Evolutionary conservation across 2,113 vertebrate genomes (phyloP).

Genomic region (Tonatia bakeri): DNA sequence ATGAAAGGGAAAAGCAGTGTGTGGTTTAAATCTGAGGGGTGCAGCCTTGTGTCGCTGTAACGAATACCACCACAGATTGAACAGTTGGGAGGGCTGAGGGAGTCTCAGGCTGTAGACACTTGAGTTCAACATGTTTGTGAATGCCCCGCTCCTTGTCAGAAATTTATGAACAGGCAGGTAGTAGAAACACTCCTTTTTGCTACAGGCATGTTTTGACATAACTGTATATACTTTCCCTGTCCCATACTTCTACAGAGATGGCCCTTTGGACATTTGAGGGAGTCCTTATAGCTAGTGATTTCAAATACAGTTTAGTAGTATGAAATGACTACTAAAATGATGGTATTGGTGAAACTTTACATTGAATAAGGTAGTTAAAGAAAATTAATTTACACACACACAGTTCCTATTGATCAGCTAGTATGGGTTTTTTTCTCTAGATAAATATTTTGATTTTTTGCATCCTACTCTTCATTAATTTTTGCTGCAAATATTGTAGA

Average conservation of each 20-base stretch:
- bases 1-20: slow-evolving; percentile 75
- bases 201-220: not conserved
- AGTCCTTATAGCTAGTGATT: not conserved
- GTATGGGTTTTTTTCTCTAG: not conserved
- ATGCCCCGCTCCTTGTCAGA: slow-evolving; percentile 9
- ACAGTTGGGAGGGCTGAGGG: slow-evolving; percentile 66
- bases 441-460: not conserved
- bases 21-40: slow-evolving; percentile 66
- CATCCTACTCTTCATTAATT: not conserved
- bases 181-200: slow-evolving; percentile 16
- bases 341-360: not conserved
- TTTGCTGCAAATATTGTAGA: not conserved
- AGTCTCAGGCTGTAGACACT: slow-evolving; percentile 42
- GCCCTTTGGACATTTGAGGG: not conserved
- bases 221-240: not conserved
- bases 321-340: not conserved
- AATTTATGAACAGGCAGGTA: slow-evolving; percentile 53
- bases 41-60: slow-evolving; percentile 63
- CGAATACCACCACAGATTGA: slow-evolving; percentile 61
- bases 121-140: slow-evolving; percentile 45
- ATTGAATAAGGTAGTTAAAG: not conserved
- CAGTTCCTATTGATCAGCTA: not conserved
- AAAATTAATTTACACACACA: not conserved
- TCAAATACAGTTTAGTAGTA: not conserved
- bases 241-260: not conserved